A percentile compares a stretch with the other conserved stretches of the same genome.
phyloP scores from a whole-genome alignment of 2,113 vertebrate genomes.

The Neotragus pygmaeus region DNA sequence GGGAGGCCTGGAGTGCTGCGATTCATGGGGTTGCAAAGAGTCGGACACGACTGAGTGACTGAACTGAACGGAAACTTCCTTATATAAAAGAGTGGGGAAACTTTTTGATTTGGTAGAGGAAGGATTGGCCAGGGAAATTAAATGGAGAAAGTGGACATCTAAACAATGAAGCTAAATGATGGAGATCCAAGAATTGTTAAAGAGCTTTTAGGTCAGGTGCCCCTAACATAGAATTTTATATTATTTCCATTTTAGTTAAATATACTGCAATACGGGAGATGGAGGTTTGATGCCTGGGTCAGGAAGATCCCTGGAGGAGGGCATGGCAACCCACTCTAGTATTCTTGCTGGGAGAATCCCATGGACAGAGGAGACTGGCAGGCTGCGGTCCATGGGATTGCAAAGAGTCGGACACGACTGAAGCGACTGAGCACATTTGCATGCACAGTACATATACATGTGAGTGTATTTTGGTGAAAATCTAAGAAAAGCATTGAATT shows the following conservation, averaged over 20 bases:
- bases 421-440: background rate
- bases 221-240: background rate
- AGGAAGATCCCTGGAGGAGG: background rate
- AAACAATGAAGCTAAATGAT: background rate
- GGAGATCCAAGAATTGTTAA: background rate
- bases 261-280: background rate
- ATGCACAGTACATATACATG: background rate
- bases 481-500: background rate
- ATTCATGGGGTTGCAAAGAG: too few relatives aligned
- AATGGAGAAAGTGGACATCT: background rate
- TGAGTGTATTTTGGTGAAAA: background rate
- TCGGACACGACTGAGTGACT: too few relatives aligned
- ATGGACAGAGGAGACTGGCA: background rate
- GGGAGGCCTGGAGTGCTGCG: too few relatives aligned
- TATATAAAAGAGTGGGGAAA: background rate
- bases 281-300: background rate
- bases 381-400: background rate
- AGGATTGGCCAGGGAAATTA: background rate
- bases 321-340: background rate
- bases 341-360: background rate
- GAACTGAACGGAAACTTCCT: too few relatives aligned
- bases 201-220: background rate
- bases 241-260: background rate
- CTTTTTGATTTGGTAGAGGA: background rate
- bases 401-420: accelerated